Base-by-base conservation (phyloP, 2,888 invertebrate genomes). In the Archaeoteleia sp. region DNA sequence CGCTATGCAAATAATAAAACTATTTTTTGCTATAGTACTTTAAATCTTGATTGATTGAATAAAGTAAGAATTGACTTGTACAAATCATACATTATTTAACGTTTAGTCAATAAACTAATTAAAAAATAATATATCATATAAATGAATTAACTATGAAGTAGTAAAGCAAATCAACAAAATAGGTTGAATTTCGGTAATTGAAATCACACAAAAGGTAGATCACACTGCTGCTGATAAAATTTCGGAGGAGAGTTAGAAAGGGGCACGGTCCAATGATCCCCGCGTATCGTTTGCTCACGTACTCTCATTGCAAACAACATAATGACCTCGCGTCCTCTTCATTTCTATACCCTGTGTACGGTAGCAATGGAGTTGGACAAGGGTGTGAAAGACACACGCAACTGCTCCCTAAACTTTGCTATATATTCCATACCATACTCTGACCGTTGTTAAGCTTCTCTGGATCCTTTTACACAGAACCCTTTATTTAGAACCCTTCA, bases 351-450 rank as follows among this genome's bases (percentile, higher is more conserved):
- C 32, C 46, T 39, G 20, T 9, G 39, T 29, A 43, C 32, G 35
- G 29, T 5, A 32, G 15, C 48, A 66, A 54, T 54, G 54, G 37
- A 60, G 54, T 60, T 30, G 60, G 54, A 66, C 54, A 43, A 54
- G 66, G 60, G 66, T 60, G 66, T 49, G 60, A 60, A 66, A 60
- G 54, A 39, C 51, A 66, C 65, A 60, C 66, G 66, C 66, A 66
- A 60, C 60, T 58, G 34, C 29, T 32, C 58, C 51, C 53, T 46
- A 29, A 46, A 53, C 57, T 48, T 53, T 17, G 35, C 55, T 12
- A 10, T 66, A 48, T 60, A 32, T 23, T 48, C 54, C 43, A 66
- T 32, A 48, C 29, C 57, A 66, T 66, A 66, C 58, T 53, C 58
- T 34, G 53, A 32, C 39, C 53, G 53, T 54, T 66, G 58, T 53